These are phyloP conservation scores for Diaperis boleti DNA, from an alignment of 2,888 invertebrate genomes.

Conservation along the genomic window DNA sequence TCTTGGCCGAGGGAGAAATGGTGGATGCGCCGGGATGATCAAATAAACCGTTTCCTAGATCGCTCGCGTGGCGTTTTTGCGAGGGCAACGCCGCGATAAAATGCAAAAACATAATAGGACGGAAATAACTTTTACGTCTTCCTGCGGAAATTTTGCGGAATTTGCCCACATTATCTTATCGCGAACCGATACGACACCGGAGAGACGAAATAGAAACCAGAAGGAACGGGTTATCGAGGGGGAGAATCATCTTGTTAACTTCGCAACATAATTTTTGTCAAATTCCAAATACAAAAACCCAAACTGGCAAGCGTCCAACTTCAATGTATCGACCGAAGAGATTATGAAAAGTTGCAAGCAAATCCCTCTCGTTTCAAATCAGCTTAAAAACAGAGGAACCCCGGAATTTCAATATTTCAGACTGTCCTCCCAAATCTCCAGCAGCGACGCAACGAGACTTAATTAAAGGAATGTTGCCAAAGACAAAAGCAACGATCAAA, in stretches of 20 bases:
- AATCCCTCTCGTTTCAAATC: constrained; percentile 14
- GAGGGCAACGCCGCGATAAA: background rate
- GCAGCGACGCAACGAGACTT: background rate
- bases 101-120: background rate
- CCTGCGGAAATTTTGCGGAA: background rate
- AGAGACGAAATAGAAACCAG: too few species aligned
- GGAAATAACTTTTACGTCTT: background rate
- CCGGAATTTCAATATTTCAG: constrained; percentile 5
- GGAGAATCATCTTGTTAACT: too few species aligned
- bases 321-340: background rate
- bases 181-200: too few species aligned
- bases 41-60: constrained; percentile 10
- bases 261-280: too few species aligned
- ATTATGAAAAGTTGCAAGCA: background rate
- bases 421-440: constrained; percentile 3
- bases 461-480: constrained; percentile 9
- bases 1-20: constrained; percentile 1
- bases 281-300: too few species aligned
- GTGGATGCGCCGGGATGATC: too few species aligned
- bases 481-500: constrained; percentile 10
- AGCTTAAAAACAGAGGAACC: constrained; percentile 1
- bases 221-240: too few species aligned
- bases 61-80: background rate
- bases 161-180: background rate
- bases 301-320: background rate